Evolutionary conservation across 2,888 invertebrate genomes (phyloP), one percentile per base, ranked within the genome.

Genomic region (Sinotaia quadrata): DNA sequence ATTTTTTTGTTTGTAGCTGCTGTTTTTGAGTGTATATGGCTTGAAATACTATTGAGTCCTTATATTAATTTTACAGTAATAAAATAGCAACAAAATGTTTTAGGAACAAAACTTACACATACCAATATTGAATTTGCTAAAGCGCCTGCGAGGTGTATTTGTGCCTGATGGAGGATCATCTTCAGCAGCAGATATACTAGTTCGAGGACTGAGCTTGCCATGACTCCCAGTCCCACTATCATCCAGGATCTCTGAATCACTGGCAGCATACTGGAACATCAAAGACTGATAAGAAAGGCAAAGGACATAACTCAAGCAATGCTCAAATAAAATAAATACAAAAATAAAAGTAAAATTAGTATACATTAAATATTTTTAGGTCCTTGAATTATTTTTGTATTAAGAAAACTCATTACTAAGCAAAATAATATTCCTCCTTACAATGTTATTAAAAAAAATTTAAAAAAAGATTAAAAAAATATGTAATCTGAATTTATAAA

Each of bases 91-190:
- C 15, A 12, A 41, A 41, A 41, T 41, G 41, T 2, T n/a, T n/a
- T 18, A 41, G 41, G n/a, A 41, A 18, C 41, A 2, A 12, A 2
- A 2, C 12, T 12, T 8, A 24, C n/a, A 57, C 75, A 69, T 69
- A 85, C 87, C 88, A 65, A 89, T 84, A 71, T 88, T 87, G 63
- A 89, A 86, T 74, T 89, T 89, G 75, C 89, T 88, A 69, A 89
- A 88, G 72, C 88, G 87, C 66, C 89, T 84, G 57, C 88, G 85
- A 3, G 85, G 83, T 24, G 85, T 84, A 68, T 76, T 82, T 51
- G 82, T 80, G 12, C 84, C 82, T 2, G 84, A 82, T 4, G 83
- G 81, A 34, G 84, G 80, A 56, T 87, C 86, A 72, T 83, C 85
- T 54, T 87, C 87, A 24, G 80, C 79, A 12, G 81, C 83, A 5